phyloP scores from a whole-genome alignment of 2,797 vertebrate species.

The Geotrypetes seraphini region DNA sequence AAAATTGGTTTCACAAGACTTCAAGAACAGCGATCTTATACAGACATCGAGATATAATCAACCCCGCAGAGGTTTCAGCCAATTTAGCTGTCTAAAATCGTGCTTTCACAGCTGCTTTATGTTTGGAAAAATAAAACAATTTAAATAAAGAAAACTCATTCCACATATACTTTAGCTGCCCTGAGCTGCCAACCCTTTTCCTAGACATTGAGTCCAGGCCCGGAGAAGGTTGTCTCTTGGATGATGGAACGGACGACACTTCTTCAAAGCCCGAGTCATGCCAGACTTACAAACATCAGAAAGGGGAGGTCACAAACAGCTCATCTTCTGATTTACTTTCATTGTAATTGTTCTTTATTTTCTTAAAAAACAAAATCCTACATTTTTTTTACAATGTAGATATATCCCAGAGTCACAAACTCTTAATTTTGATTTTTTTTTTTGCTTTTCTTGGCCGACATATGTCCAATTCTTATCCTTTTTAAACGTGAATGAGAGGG shows the following conservation, averaged over 20 bases:
- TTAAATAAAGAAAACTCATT: constrained; percentile 25
- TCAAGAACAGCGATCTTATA: constrained; percentile 61
- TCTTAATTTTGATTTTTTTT: no score
- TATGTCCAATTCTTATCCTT: constrained; percentile 16
- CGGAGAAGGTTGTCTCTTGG: no score
- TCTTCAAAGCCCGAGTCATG: constrained; percentile 82
- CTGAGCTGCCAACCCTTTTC: constrained; percentile 39
- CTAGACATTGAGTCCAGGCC: constrained; percentile 38
- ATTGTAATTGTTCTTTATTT: no score
- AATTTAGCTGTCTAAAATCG: constrained; percentile 68
- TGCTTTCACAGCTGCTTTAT: constrained; percentile 71
- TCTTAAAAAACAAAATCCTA: constrained; percentile 51
- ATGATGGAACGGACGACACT: constrained; percentile 64
- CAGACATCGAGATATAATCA: constrained; percentile 66
- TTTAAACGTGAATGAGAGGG: constrained; percentile 33
- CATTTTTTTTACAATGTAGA: constrained; percentile 40
- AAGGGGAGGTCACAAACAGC: constrained; percentile 75
- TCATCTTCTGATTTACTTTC: constrained; percentile 65
- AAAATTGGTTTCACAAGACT: constrained; percentile 63
- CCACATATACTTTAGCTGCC: constrained; percentile 47
- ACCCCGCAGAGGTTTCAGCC: constrained; percentile 56
- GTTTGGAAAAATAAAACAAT: constrained; percentile 49
- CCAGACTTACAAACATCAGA: constrained; percentile 75
- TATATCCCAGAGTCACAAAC: constrained; percentile 23
- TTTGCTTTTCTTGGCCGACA: constrained; percentile 13